phyloP scores from a whole-genome alignment of 2,888 invertebrate genomes.

The Mythimna ferrago region DNA sequence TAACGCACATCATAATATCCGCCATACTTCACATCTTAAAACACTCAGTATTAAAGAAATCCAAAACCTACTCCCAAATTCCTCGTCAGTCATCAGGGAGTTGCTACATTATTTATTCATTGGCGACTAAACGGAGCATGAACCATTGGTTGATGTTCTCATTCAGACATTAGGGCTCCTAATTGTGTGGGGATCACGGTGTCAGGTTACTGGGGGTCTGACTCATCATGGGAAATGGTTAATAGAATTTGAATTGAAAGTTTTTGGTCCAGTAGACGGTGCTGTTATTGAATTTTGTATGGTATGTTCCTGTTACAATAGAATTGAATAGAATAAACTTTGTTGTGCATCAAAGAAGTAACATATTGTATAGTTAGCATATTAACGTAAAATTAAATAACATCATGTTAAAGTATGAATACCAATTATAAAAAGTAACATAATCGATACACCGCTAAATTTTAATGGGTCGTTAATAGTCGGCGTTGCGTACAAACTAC shows the following conservation, averaged over 20 bases:
- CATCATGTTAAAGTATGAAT: too few species aligned
- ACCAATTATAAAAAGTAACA: too few species aligned
- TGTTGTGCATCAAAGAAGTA: too few species aligned
- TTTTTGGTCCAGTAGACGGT: conserved; percentile 38
- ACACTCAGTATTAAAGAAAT: conserved; percentile 54
- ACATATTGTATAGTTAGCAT: too few species aligned
- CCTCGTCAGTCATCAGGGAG: conserved; percentile 55
- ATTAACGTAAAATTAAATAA: too few species aligned
- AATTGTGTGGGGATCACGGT: conserved; percentile 81
- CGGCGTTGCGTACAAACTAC: too few species aligned
- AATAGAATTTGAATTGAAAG: conserved; percentile 64
- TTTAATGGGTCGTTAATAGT: too few species aligned
- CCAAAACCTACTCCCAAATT: conserved; percentile 52
- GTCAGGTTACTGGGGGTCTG: conserved; percentile 76
- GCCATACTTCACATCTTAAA: conserved; percentile 8
- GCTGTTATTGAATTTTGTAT: conserved; percentile 4
- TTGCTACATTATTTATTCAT: conserved; percentile 69
- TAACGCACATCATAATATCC: conserved; percentile 8
- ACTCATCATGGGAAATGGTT: conserved; percentile 65
- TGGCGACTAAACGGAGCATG: conserved; percentile 71
- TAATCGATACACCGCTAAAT: too few species aligned
- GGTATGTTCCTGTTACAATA: conserved; percentile 2
- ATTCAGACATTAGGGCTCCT: conserved; percentile 77
- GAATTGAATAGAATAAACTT: too few species aligned
- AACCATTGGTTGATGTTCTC: conserved; percentile 83